These are phyloP conservation scores for Poliocrania exsul DNA, from an alignment of 2,797 vertebrate genomes.

Conservation along the genomic window DNA sequence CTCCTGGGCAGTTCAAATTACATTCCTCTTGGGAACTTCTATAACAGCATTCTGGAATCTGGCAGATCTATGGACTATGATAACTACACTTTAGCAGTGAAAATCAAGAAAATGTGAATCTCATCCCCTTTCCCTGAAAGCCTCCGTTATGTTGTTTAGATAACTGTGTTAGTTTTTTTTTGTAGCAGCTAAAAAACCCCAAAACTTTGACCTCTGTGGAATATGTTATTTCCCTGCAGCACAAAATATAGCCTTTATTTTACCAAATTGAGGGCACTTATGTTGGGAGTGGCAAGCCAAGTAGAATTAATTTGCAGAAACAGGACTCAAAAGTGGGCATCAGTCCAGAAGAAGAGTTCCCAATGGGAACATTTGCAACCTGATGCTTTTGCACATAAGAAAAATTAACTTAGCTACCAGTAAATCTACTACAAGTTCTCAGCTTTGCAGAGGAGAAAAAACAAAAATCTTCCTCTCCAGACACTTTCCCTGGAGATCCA, in stretches of 20 bases:
- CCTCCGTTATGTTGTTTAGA: background rate
- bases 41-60: background rate
- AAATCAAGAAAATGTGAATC: background rate
- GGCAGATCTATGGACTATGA: background rate
- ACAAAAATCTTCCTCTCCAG: background rate
- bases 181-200: background rate
- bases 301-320: conserved; percentile 14
- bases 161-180: background rate
- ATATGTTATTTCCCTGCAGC: background rate
- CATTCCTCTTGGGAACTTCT: background rate
- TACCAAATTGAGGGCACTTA: background rate
- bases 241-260: conserved; percentile 18
- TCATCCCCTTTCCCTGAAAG: background rate
- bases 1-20: background rate
- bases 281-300: background rate
- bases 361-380: conserved; percentile 18
- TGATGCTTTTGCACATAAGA: background rate
- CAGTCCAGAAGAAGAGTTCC: conserved; percentile 7
- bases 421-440: background rate
- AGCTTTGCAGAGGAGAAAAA: background rate
- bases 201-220: background rate
- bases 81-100: background rate
- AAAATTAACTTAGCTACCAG: background rate
- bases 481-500: background rate
- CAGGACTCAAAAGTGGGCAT: background rate